Percentiles rank a stretch among this genome's conserved stretches.
Evolutionary conservation across 2,113 vertebrate genomes (phyloP).

Genomic region (Neogale vison): DNA sequence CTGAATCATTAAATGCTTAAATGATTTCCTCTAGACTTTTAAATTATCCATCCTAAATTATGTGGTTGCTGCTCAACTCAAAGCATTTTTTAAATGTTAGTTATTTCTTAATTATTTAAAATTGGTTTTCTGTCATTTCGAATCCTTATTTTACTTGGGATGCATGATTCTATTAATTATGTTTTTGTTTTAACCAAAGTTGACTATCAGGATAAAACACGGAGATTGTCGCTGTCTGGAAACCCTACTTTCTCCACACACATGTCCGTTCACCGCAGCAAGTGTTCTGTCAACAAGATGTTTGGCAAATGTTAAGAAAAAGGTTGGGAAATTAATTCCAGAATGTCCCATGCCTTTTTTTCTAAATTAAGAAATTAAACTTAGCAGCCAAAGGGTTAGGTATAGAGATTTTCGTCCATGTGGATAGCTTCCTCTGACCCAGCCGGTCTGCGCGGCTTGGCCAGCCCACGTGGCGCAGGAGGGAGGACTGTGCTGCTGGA

Average conservation of each 20-base stretch:
- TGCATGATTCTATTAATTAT: not conserved
- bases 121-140: conserved; percentile 22
- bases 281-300: not conserved
- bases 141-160: not conserved
- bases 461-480: not conserved
- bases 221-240: not conserved
- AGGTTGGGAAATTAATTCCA: conserved; percentile 4
- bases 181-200: conserved; percentile 20
- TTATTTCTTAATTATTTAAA: conserved; percentile 15
- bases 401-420: not conserved
- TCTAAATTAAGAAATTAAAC: conserved; percentile 30
- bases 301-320: not conserved
- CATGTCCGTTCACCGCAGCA: not conserved
- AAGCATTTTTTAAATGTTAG: not conserved
- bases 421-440: not conserved
- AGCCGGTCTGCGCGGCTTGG: not conserved
- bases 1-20: not conserved
- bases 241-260: not conserved
- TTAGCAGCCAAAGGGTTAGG: not conserved
- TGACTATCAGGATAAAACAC: not conserved
- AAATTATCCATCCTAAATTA: not conserved
- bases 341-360: not conserved
- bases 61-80: not conserved
- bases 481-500: not conserved
- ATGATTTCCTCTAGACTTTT: conserved; percentile 50